phyloP scores from a whole-genome alignment of 1,140 invertebrate genomes.

The Bombus haemorrhoidalis region DNA sequence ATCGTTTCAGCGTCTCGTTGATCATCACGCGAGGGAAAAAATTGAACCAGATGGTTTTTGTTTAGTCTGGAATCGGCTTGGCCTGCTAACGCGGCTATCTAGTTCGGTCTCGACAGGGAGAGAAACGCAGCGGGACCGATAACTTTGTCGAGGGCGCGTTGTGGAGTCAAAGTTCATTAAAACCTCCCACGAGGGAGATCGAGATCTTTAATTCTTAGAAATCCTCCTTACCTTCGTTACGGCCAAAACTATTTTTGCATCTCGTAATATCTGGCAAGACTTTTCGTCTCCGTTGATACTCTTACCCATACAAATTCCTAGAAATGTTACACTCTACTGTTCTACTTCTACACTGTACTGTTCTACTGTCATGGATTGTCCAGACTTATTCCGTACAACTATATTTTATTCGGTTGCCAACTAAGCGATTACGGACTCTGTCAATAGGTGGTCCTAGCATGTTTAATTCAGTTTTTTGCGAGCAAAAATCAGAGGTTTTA shows the following conservation, averaged over 20 bases:
- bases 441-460: too few relatives aligned
- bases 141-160: constrained; percentile 25
- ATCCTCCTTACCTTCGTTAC: neutral
- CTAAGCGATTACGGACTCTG: too few relatives aligned
- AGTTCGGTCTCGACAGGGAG: neutral
- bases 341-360: too few relatives aligned
- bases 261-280: neutral
- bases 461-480: too few relatives aligned
- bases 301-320: neutral
- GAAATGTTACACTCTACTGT: neutral
- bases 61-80: constrained; percentile 66
- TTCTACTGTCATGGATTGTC: too few relatives aligned
- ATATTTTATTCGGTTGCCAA: too few relatives aligned
- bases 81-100: constrained; percentile 41
- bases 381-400: too few relatives aligned
- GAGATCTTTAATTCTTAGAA: neutral
- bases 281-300: neutral
- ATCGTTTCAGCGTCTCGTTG: constrained; percentile 21
- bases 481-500: too few relatives aligned
- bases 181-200: constrained; percentile 14
- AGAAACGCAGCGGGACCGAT: constrained; percentile 21
- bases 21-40: constrained; percentile 53
- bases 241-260: neutral
- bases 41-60: constrained; percentile 70
- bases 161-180: constrained; percentile 26